Evolutionary conservation across 2,113 vertebrate species (phyloP).

Genomic region (Daboia siamensis): DNA sequence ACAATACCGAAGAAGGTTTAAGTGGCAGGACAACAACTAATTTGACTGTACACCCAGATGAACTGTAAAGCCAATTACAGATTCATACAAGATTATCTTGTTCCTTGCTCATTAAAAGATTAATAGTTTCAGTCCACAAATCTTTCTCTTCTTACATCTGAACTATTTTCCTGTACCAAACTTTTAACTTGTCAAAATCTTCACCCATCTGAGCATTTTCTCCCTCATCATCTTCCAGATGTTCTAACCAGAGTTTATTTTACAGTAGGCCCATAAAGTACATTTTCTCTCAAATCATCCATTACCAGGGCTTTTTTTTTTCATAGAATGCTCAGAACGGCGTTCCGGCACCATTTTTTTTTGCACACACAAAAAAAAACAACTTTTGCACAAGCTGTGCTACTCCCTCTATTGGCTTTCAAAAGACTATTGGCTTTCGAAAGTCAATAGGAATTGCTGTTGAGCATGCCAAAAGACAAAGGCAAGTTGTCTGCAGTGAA

Average conservation of each 20-base stretch:
- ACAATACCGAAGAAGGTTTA: background rate
- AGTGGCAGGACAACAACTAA: background rate
- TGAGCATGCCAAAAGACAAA: too few relatives aligned
- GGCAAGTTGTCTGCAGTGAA: too few relatives aligned
- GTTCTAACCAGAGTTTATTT: slow-evolving; percentile 48
- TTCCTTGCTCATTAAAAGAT: background rate
- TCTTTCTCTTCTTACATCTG: slow-evolving; percentile 1
- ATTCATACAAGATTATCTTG: background rate
- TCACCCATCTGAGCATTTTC: background rate
- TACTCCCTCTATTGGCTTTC: too few relatives aligned
- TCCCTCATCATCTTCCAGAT: background rate
- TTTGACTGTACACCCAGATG: background rate
- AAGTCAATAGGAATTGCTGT: too few relatives aligned
- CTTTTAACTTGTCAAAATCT: slow-evolving; percentile 8
- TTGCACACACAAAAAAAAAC: too few relatives aligned
- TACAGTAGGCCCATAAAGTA: slow-evolving; percentile 39
- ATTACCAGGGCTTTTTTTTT: slow-evolving; percentile 1
- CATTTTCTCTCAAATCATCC: slow-evolving; percentile 43
- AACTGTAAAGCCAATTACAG: background rate
- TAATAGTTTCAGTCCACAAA: background rate
- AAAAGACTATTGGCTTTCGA: too few relatives aligned
- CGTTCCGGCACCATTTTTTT: too few relatives aligned
- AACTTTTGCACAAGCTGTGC: too few relatives aligned
- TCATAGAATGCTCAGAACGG: too few relatives aligned
- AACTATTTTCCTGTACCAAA: slow-evolving; percentile 11